Conservation (phyloP, 2,888 invertebrate genomes). For the Helleia helle region DNA sequence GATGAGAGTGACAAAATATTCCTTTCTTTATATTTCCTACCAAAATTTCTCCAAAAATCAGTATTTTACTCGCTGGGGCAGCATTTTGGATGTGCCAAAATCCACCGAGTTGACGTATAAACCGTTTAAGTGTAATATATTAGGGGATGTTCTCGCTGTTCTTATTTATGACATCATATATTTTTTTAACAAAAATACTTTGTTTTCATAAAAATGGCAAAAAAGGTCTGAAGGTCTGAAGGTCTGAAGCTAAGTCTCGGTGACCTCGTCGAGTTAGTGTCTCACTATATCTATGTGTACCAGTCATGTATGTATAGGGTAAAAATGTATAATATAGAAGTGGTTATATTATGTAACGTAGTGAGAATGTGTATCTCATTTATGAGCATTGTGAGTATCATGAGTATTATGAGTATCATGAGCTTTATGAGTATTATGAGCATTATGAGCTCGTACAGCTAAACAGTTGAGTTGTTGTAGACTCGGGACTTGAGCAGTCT, state of each 20-base stretch:
- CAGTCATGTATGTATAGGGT: too few relatives aligned
- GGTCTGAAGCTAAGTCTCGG: constrained; percentile 25
- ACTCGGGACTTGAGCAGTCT: too few relatives aligned
- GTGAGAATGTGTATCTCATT: too few relatives aligned
- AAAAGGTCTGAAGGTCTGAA: constrained; percentile 1
- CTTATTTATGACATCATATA: not conserved
- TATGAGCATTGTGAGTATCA: too few relatives aligned
- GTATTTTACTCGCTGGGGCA: not conserved
- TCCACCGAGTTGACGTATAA: not conserved
- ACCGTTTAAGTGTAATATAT: constrained; percentile 2
- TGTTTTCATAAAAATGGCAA: constrained; percentile 2
- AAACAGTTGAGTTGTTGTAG: too few relatives aligned
- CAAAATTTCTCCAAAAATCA: not conserved
- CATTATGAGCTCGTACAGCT: too few relatives aligned
- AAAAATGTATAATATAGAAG: too few relatives aligned
- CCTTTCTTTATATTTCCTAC: not conserved
- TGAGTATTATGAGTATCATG: too few relatives aligned
- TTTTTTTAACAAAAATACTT: not conserved
- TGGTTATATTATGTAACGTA: too few relatives aligned
- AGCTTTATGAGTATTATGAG: too few relatives aligned
- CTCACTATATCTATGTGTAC: too few relatives aligned
- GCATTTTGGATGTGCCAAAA: constrained; percentile 1
- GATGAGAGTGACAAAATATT: too few relatives aligned
- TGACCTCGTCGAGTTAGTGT: constrained; percentile 24
- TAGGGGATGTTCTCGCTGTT: not conserved